phyloP scores from a whole-genome alignment of 1,140 invertebrate species.

The Macrocentrus cingulum region DNA sequence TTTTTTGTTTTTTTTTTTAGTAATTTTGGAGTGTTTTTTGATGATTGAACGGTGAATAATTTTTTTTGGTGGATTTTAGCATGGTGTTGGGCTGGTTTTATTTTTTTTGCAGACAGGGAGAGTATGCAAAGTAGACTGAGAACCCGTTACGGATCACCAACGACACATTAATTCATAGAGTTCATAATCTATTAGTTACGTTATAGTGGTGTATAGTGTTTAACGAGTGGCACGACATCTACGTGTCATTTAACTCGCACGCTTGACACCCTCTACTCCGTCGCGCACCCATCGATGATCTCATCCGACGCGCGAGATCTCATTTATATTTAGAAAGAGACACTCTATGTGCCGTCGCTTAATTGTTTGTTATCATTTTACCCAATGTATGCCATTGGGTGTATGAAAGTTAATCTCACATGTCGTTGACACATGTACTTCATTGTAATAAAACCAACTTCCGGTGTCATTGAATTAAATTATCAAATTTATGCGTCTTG shows the following conservation, averaged over 20 bases:
- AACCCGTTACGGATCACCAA: slow-evolving; percentile 38
- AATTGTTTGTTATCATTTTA: slow-evolving; percentile 59
- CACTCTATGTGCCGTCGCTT: slow-evolving; percentile 42
- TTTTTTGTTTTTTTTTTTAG: no score
- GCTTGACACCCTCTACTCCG: slow-evolving; percentile 39
- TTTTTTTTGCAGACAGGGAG: background rate
- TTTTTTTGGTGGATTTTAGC: no score
- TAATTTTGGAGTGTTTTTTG: no score
- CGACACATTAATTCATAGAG: slow-evolving; percentile 57
- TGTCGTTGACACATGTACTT: slow-evolving; percentile 39
- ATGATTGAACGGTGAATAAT: no score
- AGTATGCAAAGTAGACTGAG: slow-evolving; percentile 26
- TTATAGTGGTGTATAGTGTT: slow-evolving; percentile 42
- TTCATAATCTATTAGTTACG: slow-evolving; percentile 58
- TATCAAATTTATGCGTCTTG: slow-evolving; percentile 10
- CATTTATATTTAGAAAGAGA: slow-evolving; percentile 23
- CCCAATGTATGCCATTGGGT: slow-evolving; percentile 58
- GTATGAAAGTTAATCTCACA: slow-evolving; percentile 59
- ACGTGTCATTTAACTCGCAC: slow-evolving; percentile 54
- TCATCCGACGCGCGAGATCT: slow-evolving; percentile 47
- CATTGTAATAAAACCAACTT: slow-evolving; percentile 3
- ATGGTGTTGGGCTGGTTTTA: background rate
- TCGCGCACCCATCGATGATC: slow-evolving; percentile 56
- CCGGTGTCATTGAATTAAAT: slow-evolving; percentile 18
- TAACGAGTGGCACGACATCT: slow-evolving; percentile 55